Conservation (phyloP, 35 echinoderm and acorn worm species). For the Stichopus chloronotus region DNA sequence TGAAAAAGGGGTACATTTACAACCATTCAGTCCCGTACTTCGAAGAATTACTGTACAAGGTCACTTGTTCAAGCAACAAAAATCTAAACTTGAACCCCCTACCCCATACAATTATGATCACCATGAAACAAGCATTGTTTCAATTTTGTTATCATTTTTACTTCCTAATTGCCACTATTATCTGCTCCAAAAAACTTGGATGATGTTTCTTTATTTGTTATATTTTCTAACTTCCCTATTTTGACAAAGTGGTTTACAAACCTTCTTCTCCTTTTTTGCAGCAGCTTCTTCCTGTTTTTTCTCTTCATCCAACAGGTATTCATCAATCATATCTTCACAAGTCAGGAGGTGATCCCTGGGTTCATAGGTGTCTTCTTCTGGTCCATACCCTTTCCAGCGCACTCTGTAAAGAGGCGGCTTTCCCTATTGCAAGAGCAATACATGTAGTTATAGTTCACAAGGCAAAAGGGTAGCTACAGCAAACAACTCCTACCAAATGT, state of each 20-base stretch:
- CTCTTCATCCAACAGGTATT: slow-evolving; percentile 71
- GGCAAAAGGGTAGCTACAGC: not conserved
- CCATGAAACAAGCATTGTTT: no score
- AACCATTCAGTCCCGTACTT: no score
- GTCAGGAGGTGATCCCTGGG: slow-evolving; percentile 91
- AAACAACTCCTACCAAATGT: not conserved
- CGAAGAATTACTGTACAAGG: no score
- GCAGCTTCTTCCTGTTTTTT: slow-evolving; percentile 59
- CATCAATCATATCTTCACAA: slow-evolving; percentile 96
- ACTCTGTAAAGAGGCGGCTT: slow-evolving; percentile 73
- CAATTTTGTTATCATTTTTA: no score
- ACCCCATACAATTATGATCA: no score
- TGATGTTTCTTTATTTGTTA: no score
- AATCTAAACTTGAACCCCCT: no score
- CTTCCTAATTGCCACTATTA: no score
- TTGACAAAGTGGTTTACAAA: not conserved
- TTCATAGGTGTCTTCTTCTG: slow-evolving; percentile 97
- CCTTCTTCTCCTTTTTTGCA: slow-evolving; percentile 30
- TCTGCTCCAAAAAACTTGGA: no score
- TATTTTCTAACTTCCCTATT: no score
- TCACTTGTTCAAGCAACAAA: no score
- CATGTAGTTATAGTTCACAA: not conserved
- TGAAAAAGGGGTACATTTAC: no score
- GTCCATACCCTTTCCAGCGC: slow-evolving; percentile 90
- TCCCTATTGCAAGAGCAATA: not conserved